Percentiles rank a stretch among this genome's conserved stretches.
Evolutionary conservation across 2,113 vertebrate species (phyloP).

Genomic region (Actenoides hombroni): DNA sequence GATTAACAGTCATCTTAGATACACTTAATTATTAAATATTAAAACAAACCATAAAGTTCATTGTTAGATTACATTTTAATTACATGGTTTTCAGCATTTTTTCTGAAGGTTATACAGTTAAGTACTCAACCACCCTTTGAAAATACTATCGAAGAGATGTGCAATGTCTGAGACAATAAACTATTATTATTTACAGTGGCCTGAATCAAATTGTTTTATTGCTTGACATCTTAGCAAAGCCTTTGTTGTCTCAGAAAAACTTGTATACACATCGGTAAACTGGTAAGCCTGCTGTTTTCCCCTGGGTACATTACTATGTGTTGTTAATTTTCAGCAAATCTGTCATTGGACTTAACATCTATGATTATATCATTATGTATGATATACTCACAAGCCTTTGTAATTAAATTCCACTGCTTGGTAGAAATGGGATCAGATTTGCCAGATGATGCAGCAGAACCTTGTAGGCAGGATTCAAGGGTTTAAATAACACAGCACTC

Average conservation of each 20-base stretch:
- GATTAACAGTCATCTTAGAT: not conserved
- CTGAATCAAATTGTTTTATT: not conserved
- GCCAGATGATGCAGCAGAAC: not conserved
- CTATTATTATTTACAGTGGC: not conserved
- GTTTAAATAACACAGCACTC: not conserved
- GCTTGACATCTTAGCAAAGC: not conserved
- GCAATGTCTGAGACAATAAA: not conserved
- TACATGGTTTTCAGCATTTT: not conserved
- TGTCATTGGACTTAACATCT: not conserved
- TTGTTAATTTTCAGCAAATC: slow-evolving; percentile 36
- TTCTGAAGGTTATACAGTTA: not conserved
- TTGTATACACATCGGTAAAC: not conserved
- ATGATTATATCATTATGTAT: not conserved
- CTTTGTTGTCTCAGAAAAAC: not conserved
- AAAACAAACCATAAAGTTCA: not conserved
- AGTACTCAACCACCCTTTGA: not conserved
- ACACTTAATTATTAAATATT: not conserved
- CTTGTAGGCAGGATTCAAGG: not conserved
- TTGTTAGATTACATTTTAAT: not conserved
- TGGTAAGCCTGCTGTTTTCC: not conserved
- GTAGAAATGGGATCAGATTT: not conserved
- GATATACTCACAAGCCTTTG: not conserved
- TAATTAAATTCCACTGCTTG: slow-evolving; percentile 19
- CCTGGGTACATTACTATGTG: not conserved
- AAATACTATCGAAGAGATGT: not conserved